Base-by-base conservation (phyloP, 2,888 invertebrate genomes). In the Lasioglossum calceatum region DNA sequence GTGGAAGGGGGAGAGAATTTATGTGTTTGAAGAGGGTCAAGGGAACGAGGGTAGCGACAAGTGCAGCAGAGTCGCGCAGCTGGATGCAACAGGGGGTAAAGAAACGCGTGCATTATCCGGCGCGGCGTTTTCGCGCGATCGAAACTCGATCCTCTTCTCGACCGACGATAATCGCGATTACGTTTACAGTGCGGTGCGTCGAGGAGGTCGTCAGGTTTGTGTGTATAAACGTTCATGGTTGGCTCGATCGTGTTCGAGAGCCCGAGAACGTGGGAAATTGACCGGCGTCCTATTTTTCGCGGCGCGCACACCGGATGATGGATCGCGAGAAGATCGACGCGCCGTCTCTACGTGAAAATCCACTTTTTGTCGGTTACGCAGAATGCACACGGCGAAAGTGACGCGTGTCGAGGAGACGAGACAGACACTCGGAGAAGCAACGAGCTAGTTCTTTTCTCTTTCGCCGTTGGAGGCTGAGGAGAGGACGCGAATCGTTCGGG, bases 11-110 rank as follows among this genome's bases (percentile, higher is more conserved):
- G 82, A 82, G 85, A 92, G 90, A 91, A 94, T 94, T 94, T 93
- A 94, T 93, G 92, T 86, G 92, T 92, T 93, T 93, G 90, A 92
- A 92, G 93, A 94, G 94, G 94, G 94, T 94, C 94, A 94, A 94
- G 94, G 94, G 93, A 93, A 93, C 92, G 90, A 91, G 91, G 91
- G 92, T 91, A 92, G 92, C 90, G 92, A 92, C 93, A 94, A 94
- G 93, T 93, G 94, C 92, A 92, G 82, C 91, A 86, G 89, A 90
- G 85, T 84, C 81, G 86, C 87, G 88, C 92, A 92, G 92, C 92
- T 93, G 93, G 89, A 90, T 91, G 90, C 91, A 90, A 89, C 87
- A 87, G 87, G 87, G 87, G 87, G 87, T 84, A 87, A 86, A 83
- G 86, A 78, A 71, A 77, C 70, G 81, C 71, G 77, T 80, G 74